Percentiles rank a stretch among this genome's conserved stretches.
These are phyloP conservation scores for Pterois miles DNA, from an alignment of 2,797 vertebrate genomes.

Conservation along the genomic window DNA sequence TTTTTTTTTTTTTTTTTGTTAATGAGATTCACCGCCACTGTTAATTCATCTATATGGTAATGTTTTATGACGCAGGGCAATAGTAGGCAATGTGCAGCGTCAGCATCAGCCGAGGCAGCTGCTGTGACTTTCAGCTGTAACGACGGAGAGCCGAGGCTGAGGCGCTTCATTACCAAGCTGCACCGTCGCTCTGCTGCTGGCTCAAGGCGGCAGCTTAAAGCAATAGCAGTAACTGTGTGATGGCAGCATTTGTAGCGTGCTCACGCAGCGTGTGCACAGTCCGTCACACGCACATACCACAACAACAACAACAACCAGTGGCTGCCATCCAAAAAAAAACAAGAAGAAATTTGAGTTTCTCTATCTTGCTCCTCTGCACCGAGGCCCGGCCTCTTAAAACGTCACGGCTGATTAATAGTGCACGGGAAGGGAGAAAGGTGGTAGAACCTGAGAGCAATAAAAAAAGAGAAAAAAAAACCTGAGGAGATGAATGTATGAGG, in stretches of 20 bases:
- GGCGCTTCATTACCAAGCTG: slow-evolving; percentile 55
- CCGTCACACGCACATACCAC: slow-evolving; percentile 1
- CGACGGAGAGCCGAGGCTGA: slow-evolving; percentile 45
- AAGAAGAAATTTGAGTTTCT: slow-evolving; percentile 25
- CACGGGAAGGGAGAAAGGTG: slow-evolving; percentile 34
- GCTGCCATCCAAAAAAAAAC: not conserved
- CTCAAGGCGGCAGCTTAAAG: slow-evolving; percentile 30
- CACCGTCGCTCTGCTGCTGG: slow-evolving; percentile 35
- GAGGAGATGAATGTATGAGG: slow-evolving; percentile 34
- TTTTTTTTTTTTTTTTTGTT: not conserved
- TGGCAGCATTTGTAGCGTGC: slow-evolving; percentile 45
- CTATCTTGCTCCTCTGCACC: slow-evolving; percentile 44
- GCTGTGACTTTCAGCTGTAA: slow-evolving; percentile 62
- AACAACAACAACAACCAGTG: slow-evolving; percentile 20
- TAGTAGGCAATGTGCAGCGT: slow-evolving; percentile 55
- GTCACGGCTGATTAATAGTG: slow-evolving; percentile 65
- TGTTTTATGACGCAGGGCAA: slow-evolving; percentile 52
- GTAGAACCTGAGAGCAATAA: not conserved
- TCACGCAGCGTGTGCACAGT: slow-evolving; percentile 34
- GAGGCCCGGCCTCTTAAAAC: slow-evolving; percentile 55
- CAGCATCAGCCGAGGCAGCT: slow-evolving; percentile 58
- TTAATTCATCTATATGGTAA: slow-evolving; percentile 69
- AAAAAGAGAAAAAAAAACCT: not conserved
- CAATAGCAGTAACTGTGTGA: slow-evolving; percentile 32
- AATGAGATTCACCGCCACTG: slow-evolving; percentile 37